Base-by-base conservation (phyloP, 1,140 invertebrate genomes). In the Tribolium madens region DNA sequence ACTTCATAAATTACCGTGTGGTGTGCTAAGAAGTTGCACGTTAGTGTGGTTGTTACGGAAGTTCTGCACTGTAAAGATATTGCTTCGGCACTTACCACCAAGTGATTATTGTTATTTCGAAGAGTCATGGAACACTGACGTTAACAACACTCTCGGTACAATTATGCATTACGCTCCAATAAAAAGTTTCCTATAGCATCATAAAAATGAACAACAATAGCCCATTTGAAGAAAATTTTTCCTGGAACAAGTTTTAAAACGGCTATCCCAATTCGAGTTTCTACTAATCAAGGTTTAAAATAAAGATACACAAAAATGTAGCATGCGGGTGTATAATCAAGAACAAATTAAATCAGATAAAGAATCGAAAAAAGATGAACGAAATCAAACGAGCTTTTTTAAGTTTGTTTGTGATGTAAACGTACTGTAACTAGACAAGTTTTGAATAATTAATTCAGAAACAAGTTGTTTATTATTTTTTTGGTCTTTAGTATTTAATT, bases 1-100 rank as follows among this genome's bases (percentile, higher is more conserved):
- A 57, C 52, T 57, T 57, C 52, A 57, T 57, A 21, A 57, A 57
- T 42, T 42, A 42, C 36, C 36, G 36, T 42, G 52, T 57, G 52
- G 13, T 18, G 17, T 18, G 17, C 52, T 57, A 57, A 57, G 52
- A 17, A 57, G 52, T 57, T 57, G 52, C 15, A 21, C 18, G 52
- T 21, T 57, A n/a, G 52, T 57, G 52, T 26, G 52, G 52, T 21
- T 17, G 52, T 57, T 57, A 57, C 17, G 52, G 18, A 57, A 57
- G 52, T 57, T 14, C 18, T 18, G 52, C 6, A 57, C 18, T 57
- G 52, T 21, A 57, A 57, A 26, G 36, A 42, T 42, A 42, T 42
- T 42, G 36, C 36, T 42, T 42, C 36, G 36, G 36, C 36, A 42
- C 36, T 36, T 42, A 42, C 36, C 36, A 42, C 36, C 36, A 57